Conservation (phyloP, 2,797 vertebrate species). For the Notolabrus celidotus region DNA sequence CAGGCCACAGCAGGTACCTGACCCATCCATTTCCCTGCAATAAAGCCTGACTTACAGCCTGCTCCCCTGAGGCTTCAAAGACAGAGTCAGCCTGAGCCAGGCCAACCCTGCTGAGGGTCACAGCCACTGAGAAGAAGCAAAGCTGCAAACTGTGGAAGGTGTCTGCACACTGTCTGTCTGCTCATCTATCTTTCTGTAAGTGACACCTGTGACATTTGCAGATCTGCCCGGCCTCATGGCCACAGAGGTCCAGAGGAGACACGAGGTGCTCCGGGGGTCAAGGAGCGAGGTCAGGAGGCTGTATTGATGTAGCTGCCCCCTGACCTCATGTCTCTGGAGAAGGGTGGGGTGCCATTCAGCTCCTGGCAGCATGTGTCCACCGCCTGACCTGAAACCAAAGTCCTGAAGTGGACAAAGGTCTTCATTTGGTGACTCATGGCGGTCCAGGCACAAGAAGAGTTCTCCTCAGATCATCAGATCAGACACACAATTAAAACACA, state of each 20-base stretch:
- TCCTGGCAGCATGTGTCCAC: slow-evolving; percentile 78
- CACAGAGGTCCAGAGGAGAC: slow-evolving; percentile 61
- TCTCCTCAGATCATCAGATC: too few species aligned
- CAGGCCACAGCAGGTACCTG: slow-evolving; percentile 80
- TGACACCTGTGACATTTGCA: slow-evolving; percentile 41
- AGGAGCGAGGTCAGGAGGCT: slow-evolving; percentile 66
- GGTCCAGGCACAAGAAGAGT: slow-evolving; percentile 12
- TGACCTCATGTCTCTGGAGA: slow-evolving; percentile 73
- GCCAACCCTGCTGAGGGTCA: slow-evolving; percentile 60
- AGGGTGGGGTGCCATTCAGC: slow-evolving; percentile 76
- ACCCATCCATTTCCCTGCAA: slow-evolving; percentile 82
- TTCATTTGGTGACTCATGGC: slow-evolving; percentile 50
- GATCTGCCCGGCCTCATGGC: slow-evolving; percentile 46
- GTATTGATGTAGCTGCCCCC: slow-evolving; percentile 75
- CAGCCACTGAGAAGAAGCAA: slow-evolving; percentile 42
- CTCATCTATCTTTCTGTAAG: slow-evolving; percentile 48
- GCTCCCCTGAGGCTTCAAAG: slow-evolving; percentile 80
- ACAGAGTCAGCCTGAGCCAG: slow-evolving; percentile 34
- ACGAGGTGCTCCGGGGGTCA: slow-evolving; percentile 67
- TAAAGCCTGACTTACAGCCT: slow-evolving; percentile 77
- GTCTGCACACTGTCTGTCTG: slow-evolving; percentile 26
- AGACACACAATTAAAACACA: too few species aligned
- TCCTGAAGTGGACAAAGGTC: slow-evolving; percentile 59
- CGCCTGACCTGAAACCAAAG: slow-evolving; percentile 78
- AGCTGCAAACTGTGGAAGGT: slow-evolving; percentile 33